A percentile compares a stretch with the other conserved stretches of the same genome.
These are phyloP conservation scores for Strongylocentrotus purpuratus DNA, from an alignment of 35 echinoderm and acorn worm genomes.

Conservation along the genomic window DNA sequence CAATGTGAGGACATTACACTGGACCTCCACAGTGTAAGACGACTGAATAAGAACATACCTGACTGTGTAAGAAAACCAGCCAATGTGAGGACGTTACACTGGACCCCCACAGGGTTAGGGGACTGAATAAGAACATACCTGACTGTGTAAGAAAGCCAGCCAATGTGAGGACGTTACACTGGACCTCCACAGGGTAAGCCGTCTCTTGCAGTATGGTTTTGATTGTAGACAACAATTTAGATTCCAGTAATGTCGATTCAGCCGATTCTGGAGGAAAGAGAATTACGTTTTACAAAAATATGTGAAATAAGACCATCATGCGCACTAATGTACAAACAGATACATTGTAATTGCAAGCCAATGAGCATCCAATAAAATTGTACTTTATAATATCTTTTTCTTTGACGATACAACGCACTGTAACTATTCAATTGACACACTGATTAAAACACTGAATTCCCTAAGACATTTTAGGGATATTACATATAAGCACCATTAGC, in stretches of 20 bases:
- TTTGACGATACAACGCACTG: too few relatives aligned
- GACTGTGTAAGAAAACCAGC: conserved; percentile 92
- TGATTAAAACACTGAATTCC: too few relatives aligned
- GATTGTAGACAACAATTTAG: conserved; percentile 68
- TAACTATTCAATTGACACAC: too few relatives aligned
- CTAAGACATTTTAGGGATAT: too few relatives aligned
- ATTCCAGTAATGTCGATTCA: conserved; percentile 71
- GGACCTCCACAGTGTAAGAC: too few relatives aligned
- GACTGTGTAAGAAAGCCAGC: conserved; percentile 92
- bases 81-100: conserved; percentile 91
- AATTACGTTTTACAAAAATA: not conserved
- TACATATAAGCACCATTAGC: too few relatives aligned
- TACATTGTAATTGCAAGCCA: too few relatives aligned
- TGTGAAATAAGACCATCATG: too few relatives aligned
- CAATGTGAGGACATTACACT: too few relatives aligned
- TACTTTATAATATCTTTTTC: too few relatives aligned
- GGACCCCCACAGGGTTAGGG: conserved; percentile 67
- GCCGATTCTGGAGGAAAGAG: conserved; percentile 45
- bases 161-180: conserved; percentile 91
- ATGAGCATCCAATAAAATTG: too few relatives aligned
- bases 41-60: conserved; percentile 72
- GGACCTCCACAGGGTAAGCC: conserved; percentile 65
- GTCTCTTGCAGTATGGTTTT: conserved; percentile 72
- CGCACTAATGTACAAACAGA: too few relatives aligned
- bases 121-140: conserved; percentile 56